phyloP scores from a whole-genome alignment of 2,113 vertebrate genomes.

The Oncorhynchus tshawytscha region DNA sequence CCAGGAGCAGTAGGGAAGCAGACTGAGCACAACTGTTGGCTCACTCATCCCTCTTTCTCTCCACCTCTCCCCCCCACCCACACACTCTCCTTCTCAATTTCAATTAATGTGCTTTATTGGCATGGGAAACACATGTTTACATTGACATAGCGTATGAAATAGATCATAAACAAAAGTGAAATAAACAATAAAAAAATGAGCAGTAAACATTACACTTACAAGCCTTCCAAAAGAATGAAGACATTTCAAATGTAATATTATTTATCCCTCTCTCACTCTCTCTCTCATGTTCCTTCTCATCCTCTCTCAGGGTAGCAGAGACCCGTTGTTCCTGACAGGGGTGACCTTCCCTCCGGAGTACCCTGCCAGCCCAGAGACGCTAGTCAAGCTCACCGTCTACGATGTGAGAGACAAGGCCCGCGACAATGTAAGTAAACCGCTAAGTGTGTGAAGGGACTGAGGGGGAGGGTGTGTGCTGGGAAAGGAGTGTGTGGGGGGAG shows the following conservation, averaged over 20 bases:
- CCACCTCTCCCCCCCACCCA: background rate
- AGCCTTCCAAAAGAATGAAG: no score
- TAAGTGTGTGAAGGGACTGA: conserved; percentile 23
- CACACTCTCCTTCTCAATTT: conserved; percentile 9
- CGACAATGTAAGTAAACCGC: conserved; percentile 84
- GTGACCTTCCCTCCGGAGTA: conserved; percentile 91
- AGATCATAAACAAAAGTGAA: no score
- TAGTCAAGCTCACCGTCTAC: conserved; percentile 93
- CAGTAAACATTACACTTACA: no score
- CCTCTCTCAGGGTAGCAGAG: conserved; percentile 88
- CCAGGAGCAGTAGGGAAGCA: conserved; percentile 14
- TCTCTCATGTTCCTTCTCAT: conserved; percentile 27
- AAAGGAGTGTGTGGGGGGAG: conserved; percentile 6
- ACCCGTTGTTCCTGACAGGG: conserved; percentile 93
- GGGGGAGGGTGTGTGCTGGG: background rate
- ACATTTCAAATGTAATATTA: no score
- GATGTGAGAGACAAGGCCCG: conserved; percentile 93
- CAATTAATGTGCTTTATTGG: conserved; percentile 20
- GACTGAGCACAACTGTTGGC: conserved; percentile 68
- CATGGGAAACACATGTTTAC: no score
- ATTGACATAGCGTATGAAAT: no score
- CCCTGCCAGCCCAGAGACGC: conserved; percentile 86
- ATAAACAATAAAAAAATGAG: no score
- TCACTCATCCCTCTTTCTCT: conserved; percentile 46
- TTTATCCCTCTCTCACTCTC: background rate